Percentiles rank a stretch among this genome's conserved stretches.
These are phyloP conservation scores for Sebastes nivosus DNA, from an alignment of 2,797 vertebrate species.

Conservation along the genomic window DNA sequence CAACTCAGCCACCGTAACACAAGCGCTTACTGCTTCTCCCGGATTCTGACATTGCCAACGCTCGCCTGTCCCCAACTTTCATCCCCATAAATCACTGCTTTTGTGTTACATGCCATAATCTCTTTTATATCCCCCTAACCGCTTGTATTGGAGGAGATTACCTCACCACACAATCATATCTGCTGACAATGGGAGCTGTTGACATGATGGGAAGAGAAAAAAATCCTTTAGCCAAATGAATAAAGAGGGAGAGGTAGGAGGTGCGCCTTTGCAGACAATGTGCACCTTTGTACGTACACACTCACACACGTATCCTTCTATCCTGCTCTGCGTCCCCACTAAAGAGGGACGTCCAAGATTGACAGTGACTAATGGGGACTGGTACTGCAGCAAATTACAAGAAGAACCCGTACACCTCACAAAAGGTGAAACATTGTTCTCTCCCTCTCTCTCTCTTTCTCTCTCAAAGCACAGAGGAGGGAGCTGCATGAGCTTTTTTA, in stretches of 20 bases:
- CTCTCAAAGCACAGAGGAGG: background rate
- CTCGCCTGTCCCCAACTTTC: conserved; percentile 53
- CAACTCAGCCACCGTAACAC: background rate
- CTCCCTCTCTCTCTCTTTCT: background rate
- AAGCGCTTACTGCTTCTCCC: conserved; percentile 18
- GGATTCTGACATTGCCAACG: conserved; percentile 39
- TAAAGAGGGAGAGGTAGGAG: conserved; percentile 45
- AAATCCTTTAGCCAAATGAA: conserved; percentile 56
- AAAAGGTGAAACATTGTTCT: conserved; percentile 47
- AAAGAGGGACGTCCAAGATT: conserved; percentile 66
- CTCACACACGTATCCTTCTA: conserved; percentile 36
- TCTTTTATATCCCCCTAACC: conserved; percentile 67
- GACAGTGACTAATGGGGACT: conserved; percentile 79
- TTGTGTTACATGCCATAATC: conserved; percentile 64
- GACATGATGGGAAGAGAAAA: conserved; percentile 41
- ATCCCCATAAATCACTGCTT: conserved; percentile 75
- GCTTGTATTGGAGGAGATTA: conserved; percentile 65
- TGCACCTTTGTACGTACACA: conserved; percentile 47
- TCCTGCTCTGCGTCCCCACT: conserved; percentile 41
- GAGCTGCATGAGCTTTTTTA: conserved; percentile 16
- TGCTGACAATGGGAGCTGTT: conserved; percentile 72
- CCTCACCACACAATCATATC: conserved; percentile 71
- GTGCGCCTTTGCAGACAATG: conserved; percentile 57
- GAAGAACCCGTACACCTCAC: conserved; percentile 40
- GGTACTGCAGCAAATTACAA: conserved; percentile 72